phyloP scores from a whole-genome alignment of 2,888 invertebrate species.

The Sacculina carcini region DNA sequence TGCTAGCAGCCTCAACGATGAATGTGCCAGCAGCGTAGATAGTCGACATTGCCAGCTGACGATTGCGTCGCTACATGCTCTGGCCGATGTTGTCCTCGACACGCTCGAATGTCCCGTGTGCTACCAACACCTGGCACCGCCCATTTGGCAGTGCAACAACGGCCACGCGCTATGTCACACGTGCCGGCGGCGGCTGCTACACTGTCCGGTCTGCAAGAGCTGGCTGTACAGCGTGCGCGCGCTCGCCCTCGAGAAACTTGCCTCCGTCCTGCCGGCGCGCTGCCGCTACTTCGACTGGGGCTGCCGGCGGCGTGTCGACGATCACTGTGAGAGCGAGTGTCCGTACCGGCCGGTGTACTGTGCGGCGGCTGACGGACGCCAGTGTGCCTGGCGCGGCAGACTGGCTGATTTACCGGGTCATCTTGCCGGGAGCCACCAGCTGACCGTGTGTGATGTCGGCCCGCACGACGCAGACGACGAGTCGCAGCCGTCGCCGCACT shows the following conservation, averaged over 20 bases:
- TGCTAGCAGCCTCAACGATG: no score
- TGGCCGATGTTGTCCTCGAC: no score
- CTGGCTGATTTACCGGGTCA: neutral
- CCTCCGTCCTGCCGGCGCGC: neutral
- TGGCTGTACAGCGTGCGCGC: slow-evolving; percentile 1
- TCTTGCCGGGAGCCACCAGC: neutral
- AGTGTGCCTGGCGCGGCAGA: neutral
- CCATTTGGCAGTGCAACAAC: slow-evolving; percentile 7
- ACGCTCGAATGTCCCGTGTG: slow-evolving; percentile 9
- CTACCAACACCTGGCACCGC: slow-evolving; percentile 2
- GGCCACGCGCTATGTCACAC: slow-evolving; percentile 8
- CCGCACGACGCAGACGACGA: no score
- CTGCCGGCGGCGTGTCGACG: neutral
- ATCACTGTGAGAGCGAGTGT: neutral
- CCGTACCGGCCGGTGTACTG: neutral
- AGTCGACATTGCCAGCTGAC: no score
- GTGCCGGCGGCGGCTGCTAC: neutral
- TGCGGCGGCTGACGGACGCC: no score
- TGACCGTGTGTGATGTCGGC: no score
- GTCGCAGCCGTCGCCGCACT: neutral
- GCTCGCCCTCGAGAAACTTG: neutral
- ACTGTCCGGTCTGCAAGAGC: slow-evolving; percentile 7
- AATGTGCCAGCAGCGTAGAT: no score
- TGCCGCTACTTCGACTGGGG: neutral
- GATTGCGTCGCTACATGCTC: no score